Base-by-base conservation (phyloP, 1,140 invertebrate genomes). In the Metopolophium dirhodum region DNA sequence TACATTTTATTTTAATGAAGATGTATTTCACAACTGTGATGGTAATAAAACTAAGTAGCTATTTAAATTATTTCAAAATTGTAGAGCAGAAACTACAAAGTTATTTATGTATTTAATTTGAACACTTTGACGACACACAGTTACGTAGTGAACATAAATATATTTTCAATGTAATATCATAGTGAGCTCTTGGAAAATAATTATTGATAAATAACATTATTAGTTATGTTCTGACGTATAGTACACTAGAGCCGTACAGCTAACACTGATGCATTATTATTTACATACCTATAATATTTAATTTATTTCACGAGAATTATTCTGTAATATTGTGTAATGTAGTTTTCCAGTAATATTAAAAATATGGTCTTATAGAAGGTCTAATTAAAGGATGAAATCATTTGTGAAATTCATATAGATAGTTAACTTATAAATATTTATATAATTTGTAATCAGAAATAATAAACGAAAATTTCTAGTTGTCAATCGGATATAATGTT, bases 71-170 rank as follows among this genome's bases (percentile, higher is more conserved):
- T 77, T 77, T 35, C 30, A n/a, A 18, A 77, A 77, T 35, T 77
- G n/a, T 14, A n/a, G n/a, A 77, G 14, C 14, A 20, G 61, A 77
- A n/a, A 77, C 18, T 0, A n/a, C 30, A 77, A 54, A 54, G 61
- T n/a, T 77, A 18, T 68, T 77, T 77, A 77, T 77, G n/a, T 77
- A 77, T 77, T 77, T n/a, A n/a, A n/a, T 77, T 77, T 77, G n/a
- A n/a, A 77, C 18, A 77, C 14, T n/a, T 77, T 77, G 61, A 77
- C 2, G 4, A 35, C 14, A 77, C 11, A 77, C 7, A 77, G 14
- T 68, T 68, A 3, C 61, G 61, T 14, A 68, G 9, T 14, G 61
- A 77, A 77, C 61, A 77, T n/a, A 68, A 68, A 68, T 68, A 77
- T 77, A 77, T 77, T n/a, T 77, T 77, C 4, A 77, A 77, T 14